These are phyloP conservation scores for Parazoanthus darwini DNA, from an alignment of 92 coral and sea anemone species.

Conservation along the genomic window DNA sequence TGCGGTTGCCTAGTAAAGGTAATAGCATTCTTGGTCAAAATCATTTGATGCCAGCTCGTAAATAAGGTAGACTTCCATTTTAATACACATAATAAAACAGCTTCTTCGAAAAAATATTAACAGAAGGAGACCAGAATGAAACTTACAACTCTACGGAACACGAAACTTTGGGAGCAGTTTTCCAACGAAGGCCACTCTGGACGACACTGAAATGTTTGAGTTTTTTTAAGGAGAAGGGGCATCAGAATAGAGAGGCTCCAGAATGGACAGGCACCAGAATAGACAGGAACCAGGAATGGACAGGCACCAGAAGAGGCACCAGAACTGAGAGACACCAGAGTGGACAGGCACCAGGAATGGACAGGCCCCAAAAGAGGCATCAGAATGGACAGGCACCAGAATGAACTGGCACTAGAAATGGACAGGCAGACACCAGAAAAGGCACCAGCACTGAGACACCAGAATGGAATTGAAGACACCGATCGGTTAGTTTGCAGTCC, in stretches of 20 bases:
- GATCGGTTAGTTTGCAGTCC: background rate
- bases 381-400: background rate
- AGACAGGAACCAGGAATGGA: background rate
- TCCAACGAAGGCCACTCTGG: background rate
- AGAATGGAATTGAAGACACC: background rate
- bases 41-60: too few species aligned
- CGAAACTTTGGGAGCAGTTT: background rate
- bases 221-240: background rate
- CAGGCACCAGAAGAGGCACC: background rate
- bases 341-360: background rate
- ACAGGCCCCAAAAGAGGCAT: too few species aligned
- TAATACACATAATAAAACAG: background rate
- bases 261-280: background rate
- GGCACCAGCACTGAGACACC: background rate
- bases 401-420: background rate
- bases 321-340: background rate
- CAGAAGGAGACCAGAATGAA: background rate
- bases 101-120: background rate
- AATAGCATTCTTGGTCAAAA: too few species aligned
- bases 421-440: too few species aligned
- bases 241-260: background rate
- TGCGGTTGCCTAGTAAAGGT: too few species aligned
- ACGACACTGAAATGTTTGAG: background rate
- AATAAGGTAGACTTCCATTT: too few species aligned
- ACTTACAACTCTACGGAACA: background rate